These are phyloP conservation scores for Atethmia centrago DNA, from an alignment of 2,888 invertebrate genomes.

Conservation along the genomic window DNA sequence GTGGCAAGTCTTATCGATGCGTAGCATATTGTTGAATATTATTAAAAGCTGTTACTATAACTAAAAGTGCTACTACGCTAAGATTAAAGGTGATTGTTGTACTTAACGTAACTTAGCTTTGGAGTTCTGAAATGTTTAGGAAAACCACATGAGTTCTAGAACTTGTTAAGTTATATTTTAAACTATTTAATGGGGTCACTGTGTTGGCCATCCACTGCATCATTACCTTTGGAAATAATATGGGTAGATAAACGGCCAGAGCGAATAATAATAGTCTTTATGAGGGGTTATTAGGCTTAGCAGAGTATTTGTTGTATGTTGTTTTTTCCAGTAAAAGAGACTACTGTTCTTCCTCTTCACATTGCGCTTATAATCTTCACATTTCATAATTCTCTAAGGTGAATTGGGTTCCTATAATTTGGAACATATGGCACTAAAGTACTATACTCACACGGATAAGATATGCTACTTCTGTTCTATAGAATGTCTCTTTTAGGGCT, in stretches of 20 bases:
- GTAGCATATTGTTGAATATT: conserved; percentile 62
- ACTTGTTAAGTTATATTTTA: conserved; percentile 16
- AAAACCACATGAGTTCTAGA: conserved; percentile 34
- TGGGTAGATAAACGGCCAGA: background rate
- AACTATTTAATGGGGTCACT: background rate
- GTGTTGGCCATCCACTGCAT: background rate
- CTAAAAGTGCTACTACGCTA: conserved; percentile 50
- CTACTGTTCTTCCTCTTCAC: background rate
- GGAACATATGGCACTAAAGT: background rate
- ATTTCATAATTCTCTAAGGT: background rate
- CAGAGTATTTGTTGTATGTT: background rate
- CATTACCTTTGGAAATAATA: background rate
- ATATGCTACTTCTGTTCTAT: background rate
- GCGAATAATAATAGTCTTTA: too few species aligned
- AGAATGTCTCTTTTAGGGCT: background rate
- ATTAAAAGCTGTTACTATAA: conserved; percentile 63
- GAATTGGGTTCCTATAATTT: background rate
- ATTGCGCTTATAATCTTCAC: background rate
- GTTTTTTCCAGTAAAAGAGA: background rate
- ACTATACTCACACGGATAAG: background rate
- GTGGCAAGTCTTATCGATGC: conserved; percentile 57
- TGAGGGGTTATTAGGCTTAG: background rate
- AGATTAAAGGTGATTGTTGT: conserved; percentile 59
- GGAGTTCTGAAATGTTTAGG: conserved; percentile 52
- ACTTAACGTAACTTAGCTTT: conserved; percentile 58